A percentile compares a stretch with the other conserved stretches of the same genome.
These are phyloP conservation scores for Leptobrachium ailaonicum DNA, from an alignment of 2,113 vertebrate species.

Conservation along the genomic window DNA sequence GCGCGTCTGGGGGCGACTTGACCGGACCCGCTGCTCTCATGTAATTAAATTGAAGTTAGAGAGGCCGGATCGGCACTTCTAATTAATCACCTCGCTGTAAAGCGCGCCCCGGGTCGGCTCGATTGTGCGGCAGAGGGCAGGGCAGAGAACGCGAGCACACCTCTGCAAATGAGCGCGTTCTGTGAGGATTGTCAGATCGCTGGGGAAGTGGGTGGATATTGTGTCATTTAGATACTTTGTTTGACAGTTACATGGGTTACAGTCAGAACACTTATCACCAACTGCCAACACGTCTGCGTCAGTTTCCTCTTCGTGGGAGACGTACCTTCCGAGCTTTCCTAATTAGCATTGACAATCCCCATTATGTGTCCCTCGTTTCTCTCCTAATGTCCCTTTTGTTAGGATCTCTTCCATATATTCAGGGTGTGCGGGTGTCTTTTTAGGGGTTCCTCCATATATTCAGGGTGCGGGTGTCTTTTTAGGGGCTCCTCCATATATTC, in stretches of 20 bases:
- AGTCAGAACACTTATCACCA: neutral
- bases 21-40: neutral
- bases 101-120: neutral
- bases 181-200: neutral
- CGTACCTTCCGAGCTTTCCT: neutral
- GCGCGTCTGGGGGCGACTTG: neutral
- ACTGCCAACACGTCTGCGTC: neutral
- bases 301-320: neutral
- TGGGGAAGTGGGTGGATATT: neutral
- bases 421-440: too few species aligned
- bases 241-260: neutral
- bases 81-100: conserved; percentile 19
- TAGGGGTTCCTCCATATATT: too few species aligned
- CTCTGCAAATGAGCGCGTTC: neutral
- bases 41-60: conserved; percentile 10
- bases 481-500: too few species aligned
- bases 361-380: too few species aligned
- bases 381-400: too few species aligned
- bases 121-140: neutral
- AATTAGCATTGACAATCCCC: too few species aligned
- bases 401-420: too few species aligned
- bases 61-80: neutral
- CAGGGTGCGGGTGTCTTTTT: too few species aligned
- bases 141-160: neutral
- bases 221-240: neutral